Evolutionary conservation across 2,888 invertebrate species (phyloP), one percentile per base, ranked within the genome.

Genomic region (Pogonocherus hispidulus): DNA sequence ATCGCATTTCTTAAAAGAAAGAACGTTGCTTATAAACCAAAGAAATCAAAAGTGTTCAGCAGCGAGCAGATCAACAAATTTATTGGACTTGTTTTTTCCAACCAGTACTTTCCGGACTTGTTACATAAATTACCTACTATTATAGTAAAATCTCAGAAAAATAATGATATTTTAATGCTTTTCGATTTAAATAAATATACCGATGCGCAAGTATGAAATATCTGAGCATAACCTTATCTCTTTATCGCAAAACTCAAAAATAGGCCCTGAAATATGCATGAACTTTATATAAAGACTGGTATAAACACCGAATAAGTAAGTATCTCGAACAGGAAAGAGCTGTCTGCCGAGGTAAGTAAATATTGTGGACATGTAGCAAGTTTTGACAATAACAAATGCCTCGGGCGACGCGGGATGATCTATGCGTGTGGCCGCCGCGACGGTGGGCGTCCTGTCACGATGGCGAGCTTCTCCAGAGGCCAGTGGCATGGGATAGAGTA

Each of bases 341-440:
- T 74, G 74, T 74, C 74, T 60, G 19, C 64, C 55, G 60, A 64
- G 60, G 72, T 70, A 74, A 67, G 76, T 73, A 70, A 72, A 67
- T 70, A 69, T 72, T 74, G 60, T 59, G 67, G 60, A 62, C 64
- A 60, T 71, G 73, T 69, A 68, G 62, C 65, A 75, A 72, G 67
- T 73, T 72, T 68, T 74, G 78, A 75, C 76, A 74, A 72, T 73
- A 74, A 76, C 72, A 71, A 75, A 77, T 76, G 77, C 69, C 69
- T 69, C 55, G 67, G 66, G 69, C 71, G 72, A 71, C 72, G 52
- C 63, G 70, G 65, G 78, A 79, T 79, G 80, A 80, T 80, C 77
- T 80, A 81, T 79, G 81, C 78, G 81, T 81, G 81, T 81, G 81
- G 81, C 75, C 81, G 74, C 66, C 71, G 67, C 66, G 75, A 70